Conservation (phyloP, 2,888 invertebrate species). For the Stenolophus ochropezus region DNA sequence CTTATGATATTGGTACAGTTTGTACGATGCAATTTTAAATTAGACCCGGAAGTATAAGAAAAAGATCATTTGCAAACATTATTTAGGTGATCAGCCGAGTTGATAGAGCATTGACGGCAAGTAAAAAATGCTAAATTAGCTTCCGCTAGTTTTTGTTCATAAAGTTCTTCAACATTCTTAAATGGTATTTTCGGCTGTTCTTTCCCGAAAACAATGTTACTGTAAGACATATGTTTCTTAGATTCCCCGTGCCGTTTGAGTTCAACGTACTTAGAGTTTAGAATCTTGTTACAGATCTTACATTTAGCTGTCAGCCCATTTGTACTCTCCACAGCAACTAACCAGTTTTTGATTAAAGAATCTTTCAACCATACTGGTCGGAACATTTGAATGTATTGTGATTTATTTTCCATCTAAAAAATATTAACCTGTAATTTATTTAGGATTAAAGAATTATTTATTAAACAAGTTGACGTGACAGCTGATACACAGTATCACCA, state of each 20-base stretch:
- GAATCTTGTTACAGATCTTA: slow-evolving; percentile 42
- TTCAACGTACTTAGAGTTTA: slow-evolving; percentile 21
- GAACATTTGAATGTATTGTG: too few species aligned
- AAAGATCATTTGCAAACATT: slow-evolving; percentile 56
- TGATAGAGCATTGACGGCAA: slow-evolving; percentile 49
- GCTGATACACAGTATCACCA: too few species aligned
- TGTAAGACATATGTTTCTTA: slow-evolving; percentile 50
- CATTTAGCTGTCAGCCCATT: slow-evolving; percentile 48
- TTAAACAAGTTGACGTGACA: too few species aligned
- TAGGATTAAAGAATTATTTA: too few species aligned
- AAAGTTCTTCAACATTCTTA: slow-evolving; percentile 1
- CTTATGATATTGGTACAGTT: slow-evolving; percentile 62
- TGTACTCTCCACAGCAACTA: slow-evolving; percentile 35
- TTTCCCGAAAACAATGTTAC: slow-evolving; percentile 7
- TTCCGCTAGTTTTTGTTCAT: slow-evolving; percentile 41
- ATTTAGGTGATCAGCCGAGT: slow-evolving; percentile 52
- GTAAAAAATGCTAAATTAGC: slow-evolving; percentile 52
- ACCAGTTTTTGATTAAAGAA: slow-evolving; percentile 49
- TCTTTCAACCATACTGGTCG: slow-evolving; percentile 61
- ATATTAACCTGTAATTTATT: too few species aligned
- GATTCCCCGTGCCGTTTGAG: slow-evolving; percentile 50
- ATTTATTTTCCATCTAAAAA: too few species aligned
- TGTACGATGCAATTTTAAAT: slow-evolving; percentile 61
- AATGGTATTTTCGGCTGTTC: slow-evolving; percentile 29
- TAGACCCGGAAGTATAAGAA: slow-evolving; percentile 53